phyloP scores from a whole-genome alignment of 1,140 invertebrate species.

The Agraylea sexmaculata region DNA sequence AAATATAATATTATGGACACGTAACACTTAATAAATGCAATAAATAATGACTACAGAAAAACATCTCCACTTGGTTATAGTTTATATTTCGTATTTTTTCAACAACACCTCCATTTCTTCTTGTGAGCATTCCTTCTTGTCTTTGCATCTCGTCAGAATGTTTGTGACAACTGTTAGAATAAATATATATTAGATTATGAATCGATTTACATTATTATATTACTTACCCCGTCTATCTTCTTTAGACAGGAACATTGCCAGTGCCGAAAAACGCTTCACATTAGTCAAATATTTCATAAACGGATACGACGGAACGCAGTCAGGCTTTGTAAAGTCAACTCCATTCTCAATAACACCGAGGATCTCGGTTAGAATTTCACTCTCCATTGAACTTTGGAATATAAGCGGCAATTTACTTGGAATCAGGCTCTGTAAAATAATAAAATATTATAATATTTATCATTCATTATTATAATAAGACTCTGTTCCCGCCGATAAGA shows the following conservation, averaged over 20 bases:
- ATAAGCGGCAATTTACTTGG: constrained; percentile 39
- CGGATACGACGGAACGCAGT: constrained; percentile 10
- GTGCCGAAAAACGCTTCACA: constrained; percentile 34
- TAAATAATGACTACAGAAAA: too few relatives aligned
- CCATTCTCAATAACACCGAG: constrained; percentile 29
- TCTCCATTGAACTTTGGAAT: constrained; percentile 49
- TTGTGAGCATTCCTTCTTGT: constrained; percentile 20
- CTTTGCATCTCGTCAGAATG: constrained; percentile 27
- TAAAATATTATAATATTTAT: constrained; percentile 5
- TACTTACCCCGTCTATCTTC: constrained; percentile 33
- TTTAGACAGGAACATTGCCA: constrained; percentile 33
- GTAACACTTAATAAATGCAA: too few relatives aligned
- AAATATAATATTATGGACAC: too few relatives aligned
- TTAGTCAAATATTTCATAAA: constrained; percentile 27
- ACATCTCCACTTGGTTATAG: too few relatives aligned
- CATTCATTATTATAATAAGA: background rate
- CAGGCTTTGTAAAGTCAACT: constrained; percentile 29
- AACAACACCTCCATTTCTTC: constrained; percentile 22
- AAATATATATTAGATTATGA: constrained; percentile 11
- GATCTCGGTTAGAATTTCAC: constrained; percentile 44
- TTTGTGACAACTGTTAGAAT: constrained; percentile 25
- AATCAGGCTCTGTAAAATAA: constrained; percentile 40
- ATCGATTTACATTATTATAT: constrained; percentile 2
- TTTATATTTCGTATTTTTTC: constrained; percentile 27
- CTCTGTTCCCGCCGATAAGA: too few relatives aligned